Evolutionary conservation across 2,797 vertebrate genomes (phyloP), one percentile per base, ranked within the genome.

Genomic region (Cossypha heuglini): DNA sequence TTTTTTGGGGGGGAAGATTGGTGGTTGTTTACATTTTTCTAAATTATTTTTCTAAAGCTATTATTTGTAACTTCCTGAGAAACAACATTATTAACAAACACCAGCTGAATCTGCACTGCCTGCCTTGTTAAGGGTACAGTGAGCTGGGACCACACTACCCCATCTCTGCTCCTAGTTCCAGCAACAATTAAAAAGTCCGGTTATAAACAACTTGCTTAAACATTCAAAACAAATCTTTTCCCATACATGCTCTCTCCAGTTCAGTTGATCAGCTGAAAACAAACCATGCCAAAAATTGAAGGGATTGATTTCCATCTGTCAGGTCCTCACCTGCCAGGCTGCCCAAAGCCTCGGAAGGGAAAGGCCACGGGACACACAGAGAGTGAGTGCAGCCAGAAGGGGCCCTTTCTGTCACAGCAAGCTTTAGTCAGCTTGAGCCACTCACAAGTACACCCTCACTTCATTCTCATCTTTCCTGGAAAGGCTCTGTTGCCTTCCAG

Each of bases 1-100:
- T 46, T 49, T 12, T n/a, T 21, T 25, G 3, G 22, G 55, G 3
- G 7, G 8, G 1, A 2, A 2, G 2, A 7, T 16, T 8, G 10
- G 9, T 20, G 11, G 20, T 46, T 38, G 19, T 33, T 9, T 28
- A 11, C 1, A 15, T 28, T 37, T 42, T 69, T 43, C 37, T 31
- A 4, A 43, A 68, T 42, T 24, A 49, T 16, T 79, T 69, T 64
- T 51, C 6, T 46, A 18, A 68, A 33, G 14, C 25, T 54, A 33
- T 76, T 68, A 61, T 35, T 77, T 54, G 25, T 46, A 15, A 35
- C 40, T 54, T 61, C 26, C 48, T 61, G 55, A 40, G 46, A 68
- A 61, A 31, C n/a, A 67, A 21, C 16, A 35, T 69, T 54, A 5
- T 68, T 54, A 64, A 78, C 13, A 78, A 84, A 51, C 37, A 51